Base-by-base conservation (phyloP, 2,888 invertebrate genomes). In the Spodoptera picta region DNA sequence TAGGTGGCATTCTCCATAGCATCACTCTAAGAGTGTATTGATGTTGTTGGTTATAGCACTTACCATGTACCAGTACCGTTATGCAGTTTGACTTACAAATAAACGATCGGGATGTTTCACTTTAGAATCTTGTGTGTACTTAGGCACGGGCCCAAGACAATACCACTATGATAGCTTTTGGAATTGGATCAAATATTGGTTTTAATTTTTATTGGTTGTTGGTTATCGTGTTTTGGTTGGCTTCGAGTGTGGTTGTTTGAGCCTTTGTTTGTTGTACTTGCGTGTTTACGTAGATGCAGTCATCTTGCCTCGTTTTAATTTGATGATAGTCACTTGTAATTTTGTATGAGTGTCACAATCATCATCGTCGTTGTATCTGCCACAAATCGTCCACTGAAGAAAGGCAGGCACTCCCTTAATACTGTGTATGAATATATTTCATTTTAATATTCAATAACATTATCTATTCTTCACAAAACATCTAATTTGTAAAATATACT, bases 31-130 rank as follows among this genome's bases (percentile, higher is more conserved):
- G 87, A 90, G 91, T 87, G 83, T 87, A 90, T 90, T 88, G 88
- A 88, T 91, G 88, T 87, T 92, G 90, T 92, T 92, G 86, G 89
- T 83, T 85, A 83, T 87, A 87, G 84, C 91, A 93, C 92, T 93
- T 93, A 90, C 88, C 88, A 86, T 80, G 78, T 82, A 81, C 82
- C 82, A 73, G 77, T 74, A 81, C 92, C 90, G 91, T 90, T 91
- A 91, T 87, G 82, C 85, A 87, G 89, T 89, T 90, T 90, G 88
- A 89, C 89, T 90, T 85, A 90, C 89, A 90, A 90, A 90, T 87
- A 90, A 75, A 77, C 80, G 78, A 82, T 85, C 85, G 87, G 90
- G 90, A 90, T 86, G 87, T 91, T 90, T 90, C 89, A 90, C 88
- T 91, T 86, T 78, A 69, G 67, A 71, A 52, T 49, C 45, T 64